Evolutionary conservation across 2,113 vertebrate genomes (phyloP).

Genomic region (Ciconia boyciana): DNA sequence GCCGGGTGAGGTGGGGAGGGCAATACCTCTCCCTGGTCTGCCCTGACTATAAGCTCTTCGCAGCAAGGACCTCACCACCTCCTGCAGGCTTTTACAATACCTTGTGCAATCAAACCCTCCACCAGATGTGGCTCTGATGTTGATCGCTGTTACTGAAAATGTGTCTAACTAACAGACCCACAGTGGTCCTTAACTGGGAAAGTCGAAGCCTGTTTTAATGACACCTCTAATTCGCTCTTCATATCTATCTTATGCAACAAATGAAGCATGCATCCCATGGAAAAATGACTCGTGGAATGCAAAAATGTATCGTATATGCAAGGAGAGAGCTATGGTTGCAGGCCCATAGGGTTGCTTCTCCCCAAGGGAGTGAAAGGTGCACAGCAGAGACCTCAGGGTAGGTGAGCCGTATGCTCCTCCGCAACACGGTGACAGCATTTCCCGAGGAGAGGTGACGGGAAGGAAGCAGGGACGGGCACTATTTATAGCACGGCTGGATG

Average conservation of each 20-base stretch:
- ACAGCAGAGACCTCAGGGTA: not conserved
- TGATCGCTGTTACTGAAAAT: rapidly evolving
- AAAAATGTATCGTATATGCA: rapidly evolving
- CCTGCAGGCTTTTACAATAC: not conserved
- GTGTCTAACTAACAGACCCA: not conserved
- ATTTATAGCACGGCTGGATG: not conserved
- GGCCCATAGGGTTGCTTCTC: not conserved
- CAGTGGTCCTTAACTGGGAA: not conserved
- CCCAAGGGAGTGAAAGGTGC: not conserved
- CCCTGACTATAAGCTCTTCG: not conserved
- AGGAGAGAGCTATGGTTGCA: not conserved
- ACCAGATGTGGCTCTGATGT: not conserved
- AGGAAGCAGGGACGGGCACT: not conserved
- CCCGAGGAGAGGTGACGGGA: not conserved
- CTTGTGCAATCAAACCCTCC: not conserved
- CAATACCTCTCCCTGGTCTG: not conserved
- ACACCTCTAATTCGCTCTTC: not conserved
- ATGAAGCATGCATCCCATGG: not conserved
- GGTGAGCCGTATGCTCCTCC: not conserved
- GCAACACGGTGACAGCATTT: not conserved
- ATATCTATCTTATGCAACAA: not conserved
- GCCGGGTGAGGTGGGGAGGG: not conserved
- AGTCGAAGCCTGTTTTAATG: not conserved
- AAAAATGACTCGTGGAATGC: rapidly evolving
- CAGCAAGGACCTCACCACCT: not conserved